Evolutionary conservation across 2,888 invertebrate species (phyloP).

Genomic region (Cataglyphis albicans): DNA sequence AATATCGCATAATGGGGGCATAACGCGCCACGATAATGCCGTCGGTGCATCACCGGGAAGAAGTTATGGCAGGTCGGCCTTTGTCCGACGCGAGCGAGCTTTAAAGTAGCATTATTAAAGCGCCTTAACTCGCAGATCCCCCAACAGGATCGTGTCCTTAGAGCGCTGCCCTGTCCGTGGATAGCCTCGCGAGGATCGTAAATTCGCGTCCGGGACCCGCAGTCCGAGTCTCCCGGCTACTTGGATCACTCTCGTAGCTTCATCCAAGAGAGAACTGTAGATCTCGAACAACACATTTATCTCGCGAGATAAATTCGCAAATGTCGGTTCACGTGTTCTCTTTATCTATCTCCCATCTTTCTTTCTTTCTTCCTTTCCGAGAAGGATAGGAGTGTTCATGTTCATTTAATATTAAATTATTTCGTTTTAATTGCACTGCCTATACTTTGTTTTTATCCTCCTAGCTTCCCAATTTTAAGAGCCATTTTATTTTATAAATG

Average conservation of each 20-base stretch:
- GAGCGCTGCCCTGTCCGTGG: constrained; percentile 44
- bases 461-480: neutral
- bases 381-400: neutral
- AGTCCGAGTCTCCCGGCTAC: constrained; percentile 59
- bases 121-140: constrained; percentile 69
- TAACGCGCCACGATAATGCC: constrained; percentile 80
- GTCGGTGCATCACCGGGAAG: constrained; percentile 79
- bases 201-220: constrained; percentile 61
- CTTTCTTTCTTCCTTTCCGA: neutral
- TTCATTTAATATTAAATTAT: neutral
- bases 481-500: neutral
- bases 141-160: constrained; percentile 60
- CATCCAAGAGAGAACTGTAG: constrained; percentile 9
- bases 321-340: constrained; percentile 16
- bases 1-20: constrained; percentile 84
- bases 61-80: constrained; percentile 79
- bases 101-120: constrained; percentile 76
- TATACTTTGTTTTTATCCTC: neutral
- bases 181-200: constrained; percentile 59
- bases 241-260: constrained; percentile 43
- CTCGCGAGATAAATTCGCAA: constrained; percentile 38
- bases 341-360: constrained; percentile 29
- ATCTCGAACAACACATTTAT: constrained; percentile 34
- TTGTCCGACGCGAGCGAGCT: constrained; percentile 75
- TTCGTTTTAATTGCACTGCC: neutral